These are phyloP conservation scores for Globodera rostochiensis DNA, from an alignment of 1,140 invertebrate species.

Conservation along the genomic window DNA sequence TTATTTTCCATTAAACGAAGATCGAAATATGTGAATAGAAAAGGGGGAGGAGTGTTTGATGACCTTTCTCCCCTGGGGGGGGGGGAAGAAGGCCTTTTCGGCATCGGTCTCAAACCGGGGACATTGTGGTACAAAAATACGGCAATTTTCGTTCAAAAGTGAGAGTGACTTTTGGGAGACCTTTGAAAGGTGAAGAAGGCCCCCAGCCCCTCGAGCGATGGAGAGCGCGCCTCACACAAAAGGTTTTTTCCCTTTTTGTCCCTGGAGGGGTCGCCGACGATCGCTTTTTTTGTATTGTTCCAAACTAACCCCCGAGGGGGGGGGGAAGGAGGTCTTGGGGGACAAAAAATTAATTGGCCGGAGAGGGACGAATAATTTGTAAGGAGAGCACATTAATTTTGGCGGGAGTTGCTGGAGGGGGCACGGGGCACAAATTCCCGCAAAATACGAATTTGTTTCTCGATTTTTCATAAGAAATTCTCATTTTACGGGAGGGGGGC, in stretches of 20 bases:
- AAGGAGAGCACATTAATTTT: neutral
- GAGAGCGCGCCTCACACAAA: neutral
- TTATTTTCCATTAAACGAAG: too few species aligned
- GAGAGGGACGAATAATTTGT: neutral
- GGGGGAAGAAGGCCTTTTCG: too few species aligned
- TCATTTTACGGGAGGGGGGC: too few species aligned
- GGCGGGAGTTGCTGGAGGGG: too few species aligned
- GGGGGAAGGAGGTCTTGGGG: neutral
- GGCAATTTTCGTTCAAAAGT: neutral
- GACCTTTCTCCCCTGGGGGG: neutral
- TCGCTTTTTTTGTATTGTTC: neutral
- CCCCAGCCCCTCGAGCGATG: neutral
- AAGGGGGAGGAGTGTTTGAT: neutral
- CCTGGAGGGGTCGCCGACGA: neutral
- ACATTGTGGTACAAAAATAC: neutral
- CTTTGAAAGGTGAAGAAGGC: neutral
- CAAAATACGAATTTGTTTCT: neutral
- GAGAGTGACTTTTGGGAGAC: neutral
- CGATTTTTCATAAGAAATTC: too few species aligned
- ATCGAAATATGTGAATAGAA: too few species aligned
- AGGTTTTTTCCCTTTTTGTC: neutral
- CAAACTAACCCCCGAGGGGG: neutral
- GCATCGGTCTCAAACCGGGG: too few species aligned
- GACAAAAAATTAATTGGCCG: constrained; percentile 1
- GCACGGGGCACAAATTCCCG: neutral